phyloP scores from a whole-genome alignment of 2,797 vertebrate species.

The Aythya fuligula region DNA sequence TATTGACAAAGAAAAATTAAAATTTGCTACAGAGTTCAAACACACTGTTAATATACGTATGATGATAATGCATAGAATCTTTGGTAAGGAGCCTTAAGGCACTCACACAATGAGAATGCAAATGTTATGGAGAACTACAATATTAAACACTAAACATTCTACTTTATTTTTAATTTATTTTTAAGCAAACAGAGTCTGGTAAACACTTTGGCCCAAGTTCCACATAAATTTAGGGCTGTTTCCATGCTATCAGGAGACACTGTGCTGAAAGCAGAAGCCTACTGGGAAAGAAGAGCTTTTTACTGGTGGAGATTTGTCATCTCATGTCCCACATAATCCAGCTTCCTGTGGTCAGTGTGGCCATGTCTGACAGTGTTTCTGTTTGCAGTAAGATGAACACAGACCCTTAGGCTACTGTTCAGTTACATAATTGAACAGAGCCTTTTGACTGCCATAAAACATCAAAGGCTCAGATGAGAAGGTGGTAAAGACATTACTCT shows the following conservation, averaged over 20 bases:
- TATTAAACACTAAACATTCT: background rate
- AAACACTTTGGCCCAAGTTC: background rate
- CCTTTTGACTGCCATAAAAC: background rate
- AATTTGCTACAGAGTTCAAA: conserved; percentile 16
- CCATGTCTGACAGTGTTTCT: background rate
- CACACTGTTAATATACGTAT: background rate
- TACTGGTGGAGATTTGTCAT: background rate
- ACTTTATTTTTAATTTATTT: background rate
- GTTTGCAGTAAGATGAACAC: fast-evolving
- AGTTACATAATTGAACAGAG: background rate
- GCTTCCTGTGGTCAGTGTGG: fast-evolving
- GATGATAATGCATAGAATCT: background rate
- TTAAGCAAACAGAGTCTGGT: background rate
- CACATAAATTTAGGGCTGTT: background rate
- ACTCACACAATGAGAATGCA: background rate
- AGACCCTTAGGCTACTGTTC: background rate
- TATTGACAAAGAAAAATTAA: conserved; percentile 38
- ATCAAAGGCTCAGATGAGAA: background rate
- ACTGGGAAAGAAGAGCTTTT: background rate
- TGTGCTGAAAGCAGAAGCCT: background rate
- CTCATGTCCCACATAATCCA: fast-evolving
- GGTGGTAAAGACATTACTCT: background rate
- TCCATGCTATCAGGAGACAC: background rate
- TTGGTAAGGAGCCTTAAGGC: background rate
- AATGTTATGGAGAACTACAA: background rate